These are phyloP conservation scores for Byasa hedistus DNA, from an alignment of 2,888 invertebrate species.

Conservation along the genomic window DNA sequence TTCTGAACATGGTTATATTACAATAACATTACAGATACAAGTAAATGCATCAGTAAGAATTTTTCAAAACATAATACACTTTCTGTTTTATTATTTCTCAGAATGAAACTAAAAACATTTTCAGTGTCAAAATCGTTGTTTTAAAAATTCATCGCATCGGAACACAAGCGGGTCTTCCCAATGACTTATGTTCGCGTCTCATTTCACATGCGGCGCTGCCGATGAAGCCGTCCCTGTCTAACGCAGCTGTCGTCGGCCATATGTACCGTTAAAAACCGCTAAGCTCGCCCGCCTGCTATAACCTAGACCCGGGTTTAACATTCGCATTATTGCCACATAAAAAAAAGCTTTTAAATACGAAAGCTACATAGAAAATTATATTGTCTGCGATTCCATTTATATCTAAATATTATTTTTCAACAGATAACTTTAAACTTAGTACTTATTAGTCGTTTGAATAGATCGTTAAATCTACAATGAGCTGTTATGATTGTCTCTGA, in stretches of 20 bases:
- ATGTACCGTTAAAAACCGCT: constrained; percentile 28
- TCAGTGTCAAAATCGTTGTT: not conserved
- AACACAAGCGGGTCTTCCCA: constrained; percentile 3
- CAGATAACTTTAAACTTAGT: no score
- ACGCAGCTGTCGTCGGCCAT: constrained; percentile 1
- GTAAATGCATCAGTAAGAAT: no score
- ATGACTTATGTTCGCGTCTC: constrained; percentile 10
- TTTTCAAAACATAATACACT: no score
- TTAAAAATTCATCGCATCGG: constrained; percentile 9
- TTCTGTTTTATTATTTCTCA: no score
- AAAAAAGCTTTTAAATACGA: not conserved
- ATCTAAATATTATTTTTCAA: no score
- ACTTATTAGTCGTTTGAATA: no score
- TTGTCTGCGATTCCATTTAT: no score
- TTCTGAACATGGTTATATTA: no score
- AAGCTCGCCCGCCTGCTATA: constrained; percentile 7
- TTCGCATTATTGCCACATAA: constrained; percentile 1
- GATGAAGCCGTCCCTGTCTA: constrained; percentile 15
- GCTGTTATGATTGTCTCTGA: no score
- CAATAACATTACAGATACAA: no score
- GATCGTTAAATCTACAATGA: no score
- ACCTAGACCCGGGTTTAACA: constrained; percentile 7
- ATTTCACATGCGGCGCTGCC: not conserved
- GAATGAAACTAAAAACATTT: not conserved
- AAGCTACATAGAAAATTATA: no score